phyloP scores from a whole-genome alignment of 2,888 invertebrate genomes.

The Pterostichus niger region DNA sequence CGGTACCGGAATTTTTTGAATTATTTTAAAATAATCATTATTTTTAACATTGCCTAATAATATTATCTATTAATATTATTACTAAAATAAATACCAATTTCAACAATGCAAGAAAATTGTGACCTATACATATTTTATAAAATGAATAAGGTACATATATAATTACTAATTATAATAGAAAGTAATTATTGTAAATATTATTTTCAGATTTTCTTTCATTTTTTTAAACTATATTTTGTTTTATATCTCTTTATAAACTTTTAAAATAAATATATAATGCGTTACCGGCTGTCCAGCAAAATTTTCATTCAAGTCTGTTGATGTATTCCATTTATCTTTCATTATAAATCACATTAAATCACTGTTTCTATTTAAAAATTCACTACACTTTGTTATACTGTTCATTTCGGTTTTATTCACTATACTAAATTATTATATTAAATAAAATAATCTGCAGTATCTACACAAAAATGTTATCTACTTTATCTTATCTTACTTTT shows the following conservation, averaged over 20 bases:
- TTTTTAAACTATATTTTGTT: neutral
- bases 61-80: neutral
- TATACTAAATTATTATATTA: constrained; percentile 11
- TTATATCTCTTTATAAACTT: neutral
- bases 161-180: too few species aligned
- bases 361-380: neutral
- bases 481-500: constrained; percentile 29
- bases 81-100: neutral
- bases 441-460: constrained; percentile 1
- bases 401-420: constrained; percentile 21
- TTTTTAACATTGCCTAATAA: neutral
- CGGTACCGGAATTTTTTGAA: constrained; percentile 81
- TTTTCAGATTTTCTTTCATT: too few species aligned
- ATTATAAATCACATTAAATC: constrained; percentile 28
- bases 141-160: too few species aligned
- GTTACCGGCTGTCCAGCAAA: constrained; percentile 37
- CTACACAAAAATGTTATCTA: constrained; percentile 1
- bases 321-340: constrained; percentile 37
- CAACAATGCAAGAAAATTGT: neutral
- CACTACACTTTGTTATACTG: constrained; percentile 11
- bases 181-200: too few species aligned
- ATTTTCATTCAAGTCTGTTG: neutral
- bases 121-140: too few species aligned
- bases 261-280: constrained; percentile 1
- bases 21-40: too few species aligned